Conservation (phyloP, 2,888 invertebrate species). For the Campopleginae sp. region DNA sequence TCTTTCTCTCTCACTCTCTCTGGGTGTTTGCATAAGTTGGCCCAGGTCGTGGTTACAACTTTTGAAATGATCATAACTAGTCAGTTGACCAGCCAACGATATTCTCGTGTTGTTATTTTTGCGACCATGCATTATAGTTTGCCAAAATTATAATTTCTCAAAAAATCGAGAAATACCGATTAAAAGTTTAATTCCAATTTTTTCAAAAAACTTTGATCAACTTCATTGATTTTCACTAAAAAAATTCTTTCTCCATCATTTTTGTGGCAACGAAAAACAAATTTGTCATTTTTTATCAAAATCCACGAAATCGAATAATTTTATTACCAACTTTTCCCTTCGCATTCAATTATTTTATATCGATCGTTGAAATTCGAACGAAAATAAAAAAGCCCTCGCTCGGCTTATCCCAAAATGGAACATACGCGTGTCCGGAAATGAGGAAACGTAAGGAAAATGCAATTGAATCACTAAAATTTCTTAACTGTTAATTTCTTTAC, state of each 20-base stretch:
- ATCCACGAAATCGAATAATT: background rate
- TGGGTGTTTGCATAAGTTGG: conserved; percentile 42
- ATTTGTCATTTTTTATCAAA: background rate
- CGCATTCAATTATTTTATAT: too few relatives aligned
- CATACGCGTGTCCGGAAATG: background rate
- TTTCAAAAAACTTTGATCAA: background rate
- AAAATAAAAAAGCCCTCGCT: background rate
- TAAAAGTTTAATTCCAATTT: background rate
- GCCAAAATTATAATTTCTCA: too few relatives aligned
- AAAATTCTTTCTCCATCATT: background rate
- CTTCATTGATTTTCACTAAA: background rate
- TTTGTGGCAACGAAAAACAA: background rate
- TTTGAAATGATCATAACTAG: conserved; percentile 70
- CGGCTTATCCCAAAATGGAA: background rate
- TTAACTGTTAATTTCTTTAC: background rate
- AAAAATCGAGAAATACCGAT: background rate
- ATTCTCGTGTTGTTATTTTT: conserved; percentile 6
- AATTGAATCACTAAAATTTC: background rate
- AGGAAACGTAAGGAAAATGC: background rate
- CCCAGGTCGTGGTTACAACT: conserved; percentile 66
- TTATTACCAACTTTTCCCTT: background rate
- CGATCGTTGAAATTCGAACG: background rate
- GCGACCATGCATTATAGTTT: conserved; percentile 25
- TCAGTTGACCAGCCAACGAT: conserved; percentile 44
- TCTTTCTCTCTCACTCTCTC: too few relatives aligned